Percentiles rank a stretch among this genome's conserved stretches.
phyloP scores from a whole-genome alignment of 2,888 invertebrate genomes.

The Platycnemis pennipes region DNA sequence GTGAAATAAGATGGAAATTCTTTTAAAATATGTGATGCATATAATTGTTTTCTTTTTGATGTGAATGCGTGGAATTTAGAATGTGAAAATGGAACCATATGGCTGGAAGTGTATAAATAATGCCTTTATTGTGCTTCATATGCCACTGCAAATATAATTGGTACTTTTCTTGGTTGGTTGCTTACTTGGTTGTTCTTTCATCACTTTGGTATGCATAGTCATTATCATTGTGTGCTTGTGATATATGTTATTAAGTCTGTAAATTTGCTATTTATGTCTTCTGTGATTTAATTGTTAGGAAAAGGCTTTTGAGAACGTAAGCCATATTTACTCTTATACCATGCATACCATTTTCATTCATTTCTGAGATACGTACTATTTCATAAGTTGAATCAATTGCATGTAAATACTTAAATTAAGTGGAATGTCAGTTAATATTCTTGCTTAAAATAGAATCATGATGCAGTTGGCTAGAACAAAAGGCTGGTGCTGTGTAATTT shows the following conservation, averaged over 20 bases:
- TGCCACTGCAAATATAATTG: not conserved
- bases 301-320: not conserved
- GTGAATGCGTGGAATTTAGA: not conserved
- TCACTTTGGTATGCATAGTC: not conserved
- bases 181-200: not conserved
- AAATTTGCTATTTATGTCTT: not conserved
- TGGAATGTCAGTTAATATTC: not conserved
- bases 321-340: not conserved
- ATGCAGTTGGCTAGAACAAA: not conserved
- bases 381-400: not conserved
- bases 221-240: not conserved
- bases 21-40: not conserved
- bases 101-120: not conserved
- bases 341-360: not conserved
- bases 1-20: not conserved
- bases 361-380: not conserved
- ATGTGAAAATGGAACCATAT: not conserved
- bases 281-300: not conserved
- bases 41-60: slow-evolving; percentile 9
- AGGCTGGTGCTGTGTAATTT: not conserved
- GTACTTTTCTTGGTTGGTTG: too few relatives aligned
- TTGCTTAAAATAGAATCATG: not conserved
- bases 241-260: not conserved
- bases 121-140: not conserved
- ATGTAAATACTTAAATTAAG: not conserved